Conservation (phyloP, 2,888 invertebrate genomes). For the Brachycybe producta region DNA sequence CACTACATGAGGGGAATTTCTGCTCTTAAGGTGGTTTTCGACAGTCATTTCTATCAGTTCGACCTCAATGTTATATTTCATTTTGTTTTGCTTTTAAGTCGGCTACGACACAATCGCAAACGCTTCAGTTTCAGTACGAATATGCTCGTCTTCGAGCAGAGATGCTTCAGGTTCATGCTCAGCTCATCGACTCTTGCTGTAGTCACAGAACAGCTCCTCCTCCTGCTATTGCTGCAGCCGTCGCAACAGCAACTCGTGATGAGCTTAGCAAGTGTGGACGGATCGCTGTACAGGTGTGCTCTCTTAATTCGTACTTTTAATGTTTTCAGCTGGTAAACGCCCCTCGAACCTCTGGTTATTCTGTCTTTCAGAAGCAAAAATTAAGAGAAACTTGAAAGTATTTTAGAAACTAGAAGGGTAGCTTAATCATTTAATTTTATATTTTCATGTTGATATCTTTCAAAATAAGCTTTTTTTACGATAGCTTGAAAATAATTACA, state of each 20-base stretch:
- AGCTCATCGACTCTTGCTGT: slow-evolving; percentile 53
- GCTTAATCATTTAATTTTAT: too few relatives aligned
- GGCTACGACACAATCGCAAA: slow-evolving; percentile 49
- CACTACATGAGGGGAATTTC: slow-evolving; percentile 53
- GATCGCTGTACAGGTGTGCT: slow-evolving; percentile 53
- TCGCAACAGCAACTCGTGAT: slow-evolving; percentile 54
- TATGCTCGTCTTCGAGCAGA: slow-evolving; percentile 61
- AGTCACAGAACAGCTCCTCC: slow-evolving; percentile 80
- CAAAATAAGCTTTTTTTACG: too few relatives aligned
- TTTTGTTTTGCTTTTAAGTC: slow-evolving; percentile 39
- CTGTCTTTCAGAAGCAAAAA: too few relatives aligned
- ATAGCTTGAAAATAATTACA: too few relatives aligned
- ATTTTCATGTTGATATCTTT: too few relatives aligned
- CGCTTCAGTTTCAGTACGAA: slow-evolving; percentile 58
- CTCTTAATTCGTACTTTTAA: too few relatives aligned
- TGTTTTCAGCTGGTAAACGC: too few relatives aligned
- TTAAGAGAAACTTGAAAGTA: too few relatives aligned
- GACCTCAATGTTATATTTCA: too few relatives aligned
- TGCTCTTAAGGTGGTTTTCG: slow-evolving; percentile 39
- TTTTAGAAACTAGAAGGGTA: too few relatives aligned
- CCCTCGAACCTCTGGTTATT: too few relatives aligned
- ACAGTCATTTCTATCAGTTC: too few relatives aligned
- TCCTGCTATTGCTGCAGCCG: slow-evolving; percentile 73
- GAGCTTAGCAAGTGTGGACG: slow-evolving; percentile 65
- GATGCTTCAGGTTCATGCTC: slow-evolving; percentile 53